A percentile compares a stretch with the other conserved stretches of the same genome.
These are phyloP conservation scores for Heterodera filipjevi DNA, from an alignment of 2,888 invertebrate genomes.

Conservation along the genomic window DNA sequence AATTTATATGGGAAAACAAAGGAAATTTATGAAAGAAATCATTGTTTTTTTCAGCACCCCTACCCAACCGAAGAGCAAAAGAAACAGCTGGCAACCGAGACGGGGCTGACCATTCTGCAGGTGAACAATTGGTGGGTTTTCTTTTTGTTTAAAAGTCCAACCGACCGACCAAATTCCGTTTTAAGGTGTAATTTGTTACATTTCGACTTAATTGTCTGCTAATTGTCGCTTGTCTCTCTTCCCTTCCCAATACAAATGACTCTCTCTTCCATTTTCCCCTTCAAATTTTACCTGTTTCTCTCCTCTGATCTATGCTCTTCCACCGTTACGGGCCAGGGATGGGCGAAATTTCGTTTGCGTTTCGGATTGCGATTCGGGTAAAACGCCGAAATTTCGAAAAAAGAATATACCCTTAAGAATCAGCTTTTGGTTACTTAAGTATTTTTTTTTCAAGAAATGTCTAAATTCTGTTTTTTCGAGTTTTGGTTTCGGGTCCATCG, in stretches of 20 bases:
- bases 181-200: slow-evolving; percentile 5
- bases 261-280: background rate
- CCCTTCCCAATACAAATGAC: background rate
- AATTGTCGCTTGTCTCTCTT: background rate
- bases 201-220: background rate
- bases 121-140: slow-evolving; percentile 99
- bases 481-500: background rate
- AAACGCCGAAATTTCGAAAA: too few relatives aligned
- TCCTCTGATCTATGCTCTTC: too few relatives aligned
- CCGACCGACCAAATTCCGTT: background rate
- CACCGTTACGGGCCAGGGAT: too few relatives aligned
- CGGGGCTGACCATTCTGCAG: slow-evolving; percentile 99
- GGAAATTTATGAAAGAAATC: too few relatives aligned
- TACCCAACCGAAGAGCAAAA: slow-evolving; percentile 99
- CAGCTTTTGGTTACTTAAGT: too few relatives aligned
- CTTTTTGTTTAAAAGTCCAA: slow-evolving; percentile 17
- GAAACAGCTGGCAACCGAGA: slow-evolving; percentile 99
- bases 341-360: too few relatives aligned
- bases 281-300: too few relatives aligned
- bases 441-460: too few relatives aligned
- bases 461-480: background rate
- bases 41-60: slow-evolving; percentile 77
- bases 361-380: too few relatives aligned
- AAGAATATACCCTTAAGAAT: too few relatives aligned
- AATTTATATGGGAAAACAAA: background rate